Conservation (phyloP, 2,113 vertebrate species). For the Lipophrys pholis region DNA sequence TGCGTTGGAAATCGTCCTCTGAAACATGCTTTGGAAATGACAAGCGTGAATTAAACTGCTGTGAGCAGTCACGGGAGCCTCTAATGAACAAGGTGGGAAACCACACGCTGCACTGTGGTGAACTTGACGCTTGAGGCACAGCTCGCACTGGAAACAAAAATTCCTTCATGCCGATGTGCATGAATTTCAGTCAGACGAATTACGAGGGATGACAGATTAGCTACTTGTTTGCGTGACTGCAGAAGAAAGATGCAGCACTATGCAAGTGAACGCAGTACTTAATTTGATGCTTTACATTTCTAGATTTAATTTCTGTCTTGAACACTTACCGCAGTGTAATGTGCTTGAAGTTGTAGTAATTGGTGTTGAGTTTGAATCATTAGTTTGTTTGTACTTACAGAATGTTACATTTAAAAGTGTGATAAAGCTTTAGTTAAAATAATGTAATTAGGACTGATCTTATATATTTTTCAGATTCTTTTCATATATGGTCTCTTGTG, state of each 20-base stretch:
- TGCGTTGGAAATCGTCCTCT: background rate
- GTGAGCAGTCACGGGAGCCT: background rate
- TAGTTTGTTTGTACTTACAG: background rate
- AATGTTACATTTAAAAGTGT: background rate
- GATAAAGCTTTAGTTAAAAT: too few relatives aligned
- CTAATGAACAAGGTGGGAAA: conserved; percentile 1
- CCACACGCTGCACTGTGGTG: conserved; percentile 2
- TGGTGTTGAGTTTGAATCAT: background rate
- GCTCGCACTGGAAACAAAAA: conserved; percentile 24
- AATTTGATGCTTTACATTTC: background rate
- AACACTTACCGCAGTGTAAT: background rate
- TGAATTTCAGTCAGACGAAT: background rate
- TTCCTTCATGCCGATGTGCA: conserved; percentile 24
- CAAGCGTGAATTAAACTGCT: background rate
- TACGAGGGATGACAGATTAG: too few relatives aligned
- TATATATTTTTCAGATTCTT: too few relatives aligned
- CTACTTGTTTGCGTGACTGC: background rate
- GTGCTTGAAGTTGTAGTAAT: background rate
- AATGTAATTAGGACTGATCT: too few relatives aligned
- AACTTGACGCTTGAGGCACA: background rate
- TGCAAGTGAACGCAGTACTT: background rate
- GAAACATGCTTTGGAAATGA: background rate
- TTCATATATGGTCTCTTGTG: too few relatives aligned
- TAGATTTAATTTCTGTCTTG: background rate
- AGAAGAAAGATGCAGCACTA: background rate